phyloP scores from a whole-genome alignment of 2,797 vertebrate species.

The Micrastur ruficollis region DNA sequence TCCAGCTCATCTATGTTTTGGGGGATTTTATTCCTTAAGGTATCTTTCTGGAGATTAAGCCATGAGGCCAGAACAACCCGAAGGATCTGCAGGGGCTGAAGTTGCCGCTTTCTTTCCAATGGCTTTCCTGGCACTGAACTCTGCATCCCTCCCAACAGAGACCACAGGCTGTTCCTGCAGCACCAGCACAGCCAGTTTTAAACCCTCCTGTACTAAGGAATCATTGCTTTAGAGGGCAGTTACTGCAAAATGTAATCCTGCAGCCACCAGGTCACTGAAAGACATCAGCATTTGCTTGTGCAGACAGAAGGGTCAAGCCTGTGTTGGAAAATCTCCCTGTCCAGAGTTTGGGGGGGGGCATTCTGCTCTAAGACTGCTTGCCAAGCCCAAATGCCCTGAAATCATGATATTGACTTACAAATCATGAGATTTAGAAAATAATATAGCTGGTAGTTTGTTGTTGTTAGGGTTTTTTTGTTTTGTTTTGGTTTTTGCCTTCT shows the following conservation, averaged over 20 bases:
- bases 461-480: background rate
- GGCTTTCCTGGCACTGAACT: background rate
- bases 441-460: background rate
- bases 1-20: background rate
- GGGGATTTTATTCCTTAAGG: background rate
- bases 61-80: background rate
- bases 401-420: background rate
- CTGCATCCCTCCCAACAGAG: background rate
- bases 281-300: background rate
- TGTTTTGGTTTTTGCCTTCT: background rate
- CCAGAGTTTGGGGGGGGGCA: accelerated
- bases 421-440: background rate
- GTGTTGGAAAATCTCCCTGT: background rate
- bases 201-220: background rate
- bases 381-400: background rate
- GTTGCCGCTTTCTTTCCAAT: background rate
- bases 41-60: background rate
- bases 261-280: background rate
- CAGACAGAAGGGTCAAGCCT: background rate
- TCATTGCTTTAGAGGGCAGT: background rate
- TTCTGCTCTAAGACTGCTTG: background rate
- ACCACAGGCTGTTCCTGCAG: background rate
- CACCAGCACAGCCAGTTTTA: accelerated
- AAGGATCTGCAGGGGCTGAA: background rate
- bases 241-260: background rate